Conservation (phyloP, 2,888 invertebrate genomes). For the Sinohyriopsis cumingii region DNA sequence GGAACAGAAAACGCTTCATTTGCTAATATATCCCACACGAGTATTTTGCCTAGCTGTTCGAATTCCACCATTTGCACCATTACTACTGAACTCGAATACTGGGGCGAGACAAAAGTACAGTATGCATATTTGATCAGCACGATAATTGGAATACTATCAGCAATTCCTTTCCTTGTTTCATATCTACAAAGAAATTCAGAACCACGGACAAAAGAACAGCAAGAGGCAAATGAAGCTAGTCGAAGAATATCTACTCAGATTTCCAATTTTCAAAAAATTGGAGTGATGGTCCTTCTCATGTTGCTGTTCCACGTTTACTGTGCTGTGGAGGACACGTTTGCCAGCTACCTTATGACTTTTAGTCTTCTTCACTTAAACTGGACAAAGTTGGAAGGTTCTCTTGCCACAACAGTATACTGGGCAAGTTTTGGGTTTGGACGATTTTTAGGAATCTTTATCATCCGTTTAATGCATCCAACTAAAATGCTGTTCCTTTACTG, state of each 20-base stretch:
- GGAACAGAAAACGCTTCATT: no score
- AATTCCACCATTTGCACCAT: no score
- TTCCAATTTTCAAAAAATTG: conserved; percentile 5
- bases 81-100: background rate
- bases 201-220: background rate
- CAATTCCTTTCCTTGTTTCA: conserved; percentile 12
- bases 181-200: conserved; percentile 5
- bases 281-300: conserved; percentile 13
- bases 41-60: no score
- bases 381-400: conserved; percentile 56
- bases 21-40: no score
- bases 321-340: conserved; percentile 26
- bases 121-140: conserved; percentile 15
- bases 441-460: conserved; percentile 63
- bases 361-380: conserved; percentile 48
- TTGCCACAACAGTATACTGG: conserved; percentile 69
- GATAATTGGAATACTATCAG: conserved; percentile 3
- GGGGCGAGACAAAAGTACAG: conserved; percentile 3
- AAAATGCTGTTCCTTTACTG: conserved; percentile 62
- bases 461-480: conserved; percentile 61
- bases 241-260: conserved; percentile 10
- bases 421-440: conserved; percentile 69
- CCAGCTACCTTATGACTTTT: conserved; percentile 31
- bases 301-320: conserved; percentile 20
- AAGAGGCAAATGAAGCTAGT: conserved; percentile 1